Conservation (phyloP, 1,140 invertebrate genomes). For the Scaptomyza pallida region DNA sequence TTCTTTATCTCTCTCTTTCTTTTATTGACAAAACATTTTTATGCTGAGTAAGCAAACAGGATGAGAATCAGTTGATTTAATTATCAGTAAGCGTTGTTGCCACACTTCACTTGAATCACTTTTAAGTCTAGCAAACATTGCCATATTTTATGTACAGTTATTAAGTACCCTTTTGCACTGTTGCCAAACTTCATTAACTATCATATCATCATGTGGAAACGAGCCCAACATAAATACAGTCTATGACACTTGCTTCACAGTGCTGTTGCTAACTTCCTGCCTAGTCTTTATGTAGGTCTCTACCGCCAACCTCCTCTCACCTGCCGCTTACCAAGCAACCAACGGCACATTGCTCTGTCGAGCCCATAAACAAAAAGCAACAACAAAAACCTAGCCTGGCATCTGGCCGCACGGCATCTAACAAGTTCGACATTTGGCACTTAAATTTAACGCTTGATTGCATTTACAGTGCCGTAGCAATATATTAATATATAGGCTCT, state of each 20-base stretch:
- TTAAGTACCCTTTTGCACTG: background rate
- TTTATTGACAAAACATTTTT: slow-evolving; percentile 23
- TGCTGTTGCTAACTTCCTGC: slow-evolving; percentile 34
- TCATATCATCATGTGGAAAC: slow-evolving; percentile 2
- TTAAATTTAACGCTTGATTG: slow-evolving; percentile 82
- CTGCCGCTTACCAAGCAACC: slow-evolving; percentile 22
- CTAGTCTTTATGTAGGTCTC: background rate
- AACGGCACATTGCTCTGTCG: slow-evolving; percentile 31
- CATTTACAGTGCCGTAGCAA: slow-evolving; percentile 42
- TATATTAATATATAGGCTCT: slow-evolving; percentile 51
- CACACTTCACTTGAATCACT: slow-evolving; percentile 8
- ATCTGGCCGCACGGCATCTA: slow-evolving; percentile 62
- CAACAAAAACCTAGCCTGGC: slow-evolving; percentile 33
- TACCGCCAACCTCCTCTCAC: slow-evolving; percentile 5
- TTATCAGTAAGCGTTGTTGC: slow-evolving; percentile 32
- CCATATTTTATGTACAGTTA: background rate
- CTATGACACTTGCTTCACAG: slow-evolving; percentile 41
- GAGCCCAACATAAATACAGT: slow-evolving; percentile 1
- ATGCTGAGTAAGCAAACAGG: slow-evolving; percentile 1
- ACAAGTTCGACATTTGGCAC: slow-evolving; percentile 78
- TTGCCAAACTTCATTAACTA: slow-evolving; percentile 36
- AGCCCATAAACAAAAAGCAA: slow-evolving; percentile 58
- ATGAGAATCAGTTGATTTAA: slow-evolving; percentile 17
- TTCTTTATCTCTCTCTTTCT: slow-evolving; percentile 32
- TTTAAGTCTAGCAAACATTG: too few relatives aligned